Evolutionary conservation across 2,113 vertebrate species (phyloP).

Genomic region (Poeciliopsis turrubarensis): DNA sequence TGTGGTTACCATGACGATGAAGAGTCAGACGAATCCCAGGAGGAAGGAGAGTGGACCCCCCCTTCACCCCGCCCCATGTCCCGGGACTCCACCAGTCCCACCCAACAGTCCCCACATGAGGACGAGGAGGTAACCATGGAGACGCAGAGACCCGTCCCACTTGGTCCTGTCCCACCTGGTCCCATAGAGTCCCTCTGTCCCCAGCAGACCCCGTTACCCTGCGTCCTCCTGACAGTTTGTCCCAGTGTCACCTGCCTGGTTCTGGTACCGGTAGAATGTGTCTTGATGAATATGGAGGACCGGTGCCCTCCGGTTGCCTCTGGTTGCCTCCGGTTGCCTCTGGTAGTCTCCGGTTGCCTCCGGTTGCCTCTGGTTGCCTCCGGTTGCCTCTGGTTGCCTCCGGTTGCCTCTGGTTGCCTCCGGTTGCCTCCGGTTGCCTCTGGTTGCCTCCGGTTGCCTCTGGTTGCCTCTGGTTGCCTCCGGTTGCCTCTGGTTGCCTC

Average conservation of each 20-base stretch:
- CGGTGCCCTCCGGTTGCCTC: too few species aligned
- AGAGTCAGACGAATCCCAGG: constrained; percentile 16
- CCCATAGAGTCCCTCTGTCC: not conserved
- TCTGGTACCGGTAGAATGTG: not conserved
- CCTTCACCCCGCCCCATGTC: constrained; percentile 1
- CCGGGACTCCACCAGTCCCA: constrained; percentile 6
- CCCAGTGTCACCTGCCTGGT: not conserved
- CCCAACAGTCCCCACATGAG: constrained; percentile 4
- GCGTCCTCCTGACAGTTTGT: not conserved
- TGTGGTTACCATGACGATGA: constrained; percentile 18
- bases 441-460: too few species aligned
- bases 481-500: too few species aligned
- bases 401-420: too few species aligned
- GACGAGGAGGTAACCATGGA: constrained; percentile 58
- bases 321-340: not conserved
- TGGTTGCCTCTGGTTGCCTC: too few species aligned
- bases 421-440: too few species aligned
- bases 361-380: too few species aligned
- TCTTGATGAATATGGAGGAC: not conserved
- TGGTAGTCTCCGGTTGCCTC: too few species aligned
- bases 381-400: too few species aligned
- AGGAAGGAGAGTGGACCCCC: constrained; percentile 22
- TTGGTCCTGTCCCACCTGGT: not conserved
- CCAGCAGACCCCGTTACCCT: not conserved
- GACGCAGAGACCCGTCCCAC: not conserved